Evolutionary conservation across 2,888 invertebrate genomes (phyloP), one percentile per base, ranked within the genome.

Genomic region (Oscheius myriophilus): DNA sequence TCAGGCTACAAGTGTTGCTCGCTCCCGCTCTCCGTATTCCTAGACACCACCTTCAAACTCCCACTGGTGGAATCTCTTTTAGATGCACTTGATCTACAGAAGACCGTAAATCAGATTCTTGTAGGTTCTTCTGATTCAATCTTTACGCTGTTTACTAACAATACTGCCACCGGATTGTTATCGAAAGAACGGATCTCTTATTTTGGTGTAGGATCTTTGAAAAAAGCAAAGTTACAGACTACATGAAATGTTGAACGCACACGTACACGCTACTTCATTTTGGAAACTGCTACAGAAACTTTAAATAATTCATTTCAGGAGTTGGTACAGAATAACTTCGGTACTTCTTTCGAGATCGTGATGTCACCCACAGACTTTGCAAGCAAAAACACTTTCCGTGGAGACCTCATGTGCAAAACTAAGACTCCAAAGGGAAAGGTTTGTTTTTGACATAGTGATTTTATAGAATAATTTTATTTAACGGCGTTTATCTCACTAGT

Each of bases 371-470:
- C 33, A 1, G 61, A 61, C 33, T 61, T 61, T 49, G 46, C 46
- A 4, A 61, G 61, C n/a, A 61, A 61, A 21, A 61, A 61, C 26
- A 26, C 49, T 11, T 58, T 58, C 58, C 39, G 33, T 25, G 33
- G 41, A 39, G 61, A 61, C 23, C 49, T 61, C 18, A 61, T 61
- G 61, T 63, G 63, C 39, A 63, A 63, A 39, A 63, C 63, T 1
- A 63, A 63, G 42, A 52, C 63, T 1, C 63, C 63, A 1, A 41
- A 63, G 21, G 63, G 63, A 18, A 63, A 63, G 53, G 61, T 61
- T 18, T 6, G 42, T 46, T 18, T 46, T 18, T 3, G 12, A 18
- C n/a, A n/a, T n/a, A n/a, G n/a, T n/a, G n/a, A n/a, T n/a, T n/a
- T n/a, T n/a, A n/a, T n/a, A n/a, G n/a, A n/a, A n/a, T n/a, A n/a